Evolutionary conservation across 2,888 invertebrate species (phyloP).

Genomic region (Acronicta psi): DNA sequence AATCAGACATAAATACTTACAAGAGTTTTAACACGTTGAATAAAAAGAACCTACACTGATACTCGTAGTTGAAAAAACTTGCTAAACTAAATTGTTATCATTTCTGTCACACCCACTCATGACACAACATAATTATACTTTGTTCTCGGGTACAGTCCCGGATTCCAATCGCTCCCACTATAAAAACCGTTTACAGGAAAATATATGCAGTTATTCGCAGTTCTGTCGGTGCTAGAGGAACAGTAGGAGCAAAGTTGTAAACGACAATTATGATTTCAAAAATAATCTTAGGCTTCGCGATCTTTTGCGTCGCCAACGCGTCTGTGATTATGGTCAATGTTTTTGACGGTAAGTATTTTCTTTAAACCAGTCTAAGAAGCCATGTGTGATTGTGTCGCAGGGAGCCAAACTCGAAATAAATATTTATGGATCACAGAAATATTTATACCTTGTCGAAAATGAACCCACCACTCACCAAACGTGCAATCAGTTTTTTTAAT

Average conservation of each 20-base stretch:
- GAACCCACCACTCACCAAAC: no score
- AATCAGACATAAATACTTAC: no score
- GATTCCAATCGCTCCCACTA: conserved; percentile 18
- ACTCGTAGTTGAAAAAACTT: no score
- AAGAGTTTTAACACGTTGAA: no score
- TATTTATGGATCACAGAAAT: no score
- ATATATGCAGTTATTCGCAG: conserved; percentile 8
- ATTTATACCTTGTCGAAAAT: no score
- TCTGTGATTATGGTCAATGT: conserved; percentile 36
- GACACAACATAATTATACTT: background rate
- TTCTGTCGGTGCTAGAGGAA: background rate
- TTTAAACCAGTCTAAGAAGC: no score
- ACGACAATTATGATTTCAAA: conserved; percentile 31
- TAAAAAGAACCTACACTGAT: no score
- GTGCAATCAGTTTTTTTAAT: no score
- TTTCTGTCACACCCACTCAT: background rate
- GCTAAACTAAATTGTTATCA: no score
- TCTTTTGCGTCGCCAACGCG: conserved; percentile 31
- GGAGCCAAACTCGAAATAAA: no score
- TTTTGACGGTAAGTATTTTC: conserved; percentile 35
- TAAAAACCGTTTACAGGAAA: conserved; percentile 20
- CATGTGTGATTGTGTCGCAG: no score
- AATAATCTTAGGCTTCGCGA: conserved; percentile 28
- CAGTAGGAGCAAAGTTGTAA: conserved; percentile 2
- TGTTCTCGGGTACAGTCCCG: conserved; percentile 41